A percentile compares a stretch with the other conserved stretches of the same genome.
These are phyloP conservation scores for Dysdera silvatica DNA, from an alignment of 1,140 invertebrate species.

Conservation along the genomic window DNA sequence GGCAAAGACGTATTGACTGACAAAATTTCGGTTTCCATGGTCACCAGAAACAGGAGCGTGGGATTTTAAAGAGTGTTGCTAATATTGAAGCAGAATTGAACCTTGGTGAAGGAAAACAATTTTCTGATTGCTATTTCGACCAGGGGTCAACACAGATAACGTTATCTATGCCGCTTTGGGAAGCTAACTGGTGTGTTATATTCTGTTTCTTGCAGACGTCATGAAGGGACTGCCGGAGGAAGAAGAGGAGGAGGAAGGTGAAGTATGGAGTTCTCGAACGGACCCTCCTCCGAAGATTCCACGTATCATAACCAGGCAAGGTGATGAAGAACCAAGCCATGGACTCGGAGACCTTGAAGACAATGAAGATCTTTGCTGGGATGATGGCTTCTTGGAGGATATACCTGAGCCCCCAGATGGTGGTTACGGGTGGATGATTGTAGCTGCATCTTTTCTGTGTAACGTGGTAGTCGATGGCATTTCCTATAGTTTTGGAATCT, in stretches of 20 bases:
- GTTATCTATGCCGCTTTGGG: no score
- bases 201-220: slow-evolving; percentile 7
- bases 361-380: no score
- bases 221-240: slow-evolving; percentile 27
- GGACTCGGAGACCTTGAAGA: neutral
- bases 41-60: no score
- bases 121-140: no score
- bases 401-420: slow-evolving; percentile 43
- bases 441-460: slow-evolving; percentile 91
- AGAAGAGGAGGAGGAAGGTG: slow-evolving; percentile 15
- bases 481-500: slow-evolving; percentile 86
- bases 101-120: no score
- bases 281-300: slow-evolving; percentile 19
- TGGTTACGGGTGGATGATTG: slow-evolving; percentile 78
- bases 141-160: no score
- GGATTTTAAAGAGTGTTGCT: no score
- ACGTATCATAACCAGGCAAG: neutral
- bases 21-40: no score
- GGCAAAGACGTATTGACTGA: no score
- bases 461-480: slow-evolving; percentile 98
- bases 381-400: neutral
- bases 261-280: slow-evolving; percentile 21
- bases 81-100: no score
- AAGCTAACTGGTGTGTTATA: no score
- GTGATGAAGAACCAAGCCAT: neutral